Evolutionary conservation across 1,140 invertebrate genomes (phyloP), one percentile per base, ranked within the genome.

Genomic region (Rhyzopertha dominica): DNA sequence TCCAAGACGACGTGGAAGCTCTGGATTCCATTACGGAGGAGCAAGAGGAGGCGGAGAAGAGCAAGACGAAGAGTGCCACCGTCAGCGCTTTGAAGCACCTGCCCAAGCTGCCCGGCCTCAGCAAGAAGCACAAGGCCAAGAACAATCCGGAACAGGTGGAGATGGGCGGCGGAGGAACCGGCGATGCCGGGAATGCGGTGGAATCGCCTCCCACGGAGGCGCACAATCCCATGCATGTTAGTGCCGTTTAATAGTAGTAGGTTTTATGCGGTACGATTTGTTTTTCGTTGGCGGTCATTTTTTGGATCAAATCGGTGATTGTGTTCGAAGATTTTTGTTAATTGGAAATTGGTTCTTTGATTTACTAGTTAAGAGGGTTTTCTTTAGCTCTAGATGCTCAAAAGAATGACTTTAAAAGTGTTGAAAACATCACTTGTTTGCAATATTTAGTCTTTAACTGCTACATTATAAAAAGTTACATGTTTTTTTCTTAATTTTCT

Each of bases 11-110:
- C 28, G 50, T 59, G 40, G 48, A 51, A 16, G 55, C 53, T 5
- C 42, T 67, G 22, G 61, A 65, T 47, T 66, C 65, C 1, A 67
- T 67, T 22, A 58, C 59, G 1, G 65, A 67, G 42, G 65, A 67
- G 35, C 61, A 62, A 41, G 63, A 64, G 46, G 62, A 58, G 34
- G 49, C 37, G 4, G 61, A 64, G 16, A 61, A 59, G 41, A 40
- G 37, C 12, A 61, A 61, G 28, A 49, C 30, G 17, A 55, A 58
- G 36, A 52, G 56, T 16, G 49, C 46, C 16, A 49, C 59, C 16
- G 56, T 56, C 7, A 57, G 60, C 29, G 62, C 64, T 19, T 41
- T 66, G 9, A 66, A 67, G 43, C 63, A 67, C 48, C 39, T 67
- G 30, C 63, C 65, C 7, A 67, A 67, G 37, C 35, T 67, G 22